Base-by-base conservation (phyloP, 2,797 vertebrate genomes). In the Coendou prehensilis region DNA sequence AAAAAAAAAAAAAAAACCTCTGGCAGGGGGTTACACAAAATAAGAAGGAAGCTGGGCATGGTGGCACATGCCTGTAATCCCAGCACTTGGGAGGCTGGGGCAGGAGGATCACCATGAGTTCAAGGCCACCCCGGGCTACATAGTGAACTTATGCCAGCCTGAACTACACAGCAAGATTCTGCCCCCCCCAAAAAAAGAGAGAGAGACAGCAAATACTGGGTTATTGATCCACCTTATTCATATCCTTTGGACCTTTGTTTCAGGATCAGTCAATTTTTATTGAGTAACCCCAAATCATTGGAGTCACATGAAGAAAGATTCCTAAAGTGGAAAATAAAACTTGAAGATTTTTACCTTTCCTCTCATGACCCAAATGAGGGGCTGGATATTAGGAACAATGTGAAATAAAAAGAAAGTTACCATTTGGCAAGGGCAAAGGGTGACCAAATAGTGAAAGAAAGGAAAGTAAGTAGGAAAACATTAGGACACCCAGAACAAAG, bases 391-490 rank as follows among this genome's bases (percentile, higher is more conserved):
- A 87, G 22, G 57, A 94, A 92, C 23, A 92, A 56, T n/a, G 28
- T 85, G 71, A 96, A 76, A 93, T 26, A 83, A 61, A 96, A 87
- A 92, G 76, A 71, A 94, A 88, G 71, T 84, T 95, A 30, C 87
- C 56, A 80, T 54, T 81, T 94, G 73, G 30, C 73, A 95, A 93
- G 59, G 37, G 61, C 37, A 82, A 95, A 79, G 54, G 8, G 17
- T 14, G 69, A 93, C 28, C 71, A 93, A 91, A 82, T 86, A 91
- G 11, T 71, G 26, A 93, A 50, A 95, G 50, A 87, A 13, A 91
- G 71, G 30, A 89, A 95, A 89, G 3, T 4, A 94, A 89, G 28
- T 54, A 93, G 76, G 61, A 93, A 90, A 95, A 86, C 56, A 10
- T 92, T 84, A 93, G 67, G 79, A 86, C 10, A 76, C 28, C 30